Evolutionary conservation across 2,797 vertebrate species (phyloP), one percentile per base, ranked within the genome.

Genomic region (Erethizon dorsatum): DNA sequence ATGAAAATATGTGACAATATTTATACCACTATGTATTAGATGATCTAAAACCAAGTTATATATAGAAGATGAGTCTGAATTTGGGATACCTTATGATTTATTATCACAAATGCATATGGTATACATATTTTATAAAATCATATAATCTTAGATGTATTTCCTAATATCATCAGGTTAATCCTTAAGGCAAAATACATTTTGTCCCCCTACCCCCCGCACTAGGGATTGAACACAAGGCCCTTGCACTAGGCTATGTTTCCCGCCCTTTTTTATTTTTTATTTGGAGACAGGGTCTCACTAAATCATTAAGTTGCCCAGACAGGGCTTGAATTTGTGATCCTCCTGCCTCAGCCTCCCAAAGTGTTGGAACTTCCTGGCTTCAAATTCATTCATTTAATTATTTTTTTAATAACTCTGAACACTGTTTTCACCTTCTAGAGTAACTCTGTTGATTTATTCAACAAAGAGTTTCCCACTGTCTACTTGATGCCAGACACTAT

Each of bases 91-190:
- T 94, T 83, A 63, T 67, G n/a, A 78, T 67, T 85, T 90, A 89
- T 52, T 90, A 77, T 69, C 69, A 92, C 20, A 75, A 91, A n/a
- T 41, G n/a, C 1, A 87, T 47, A 45, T 4, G 24, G 61, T 31
- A 91, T 10, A 26, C 52, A 41, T 28, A 26, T 75, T 83, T 88
- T 26, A 93, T 90, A 17, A 93, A 95, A 61, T 47, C 69, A 95
- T 71, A 88, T 89, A 96, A 89, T 56, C n/a, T 65, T 90, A 61
- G 65, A 73, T 94, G 87, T 86, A 83, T 45, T 94, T 97, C 26
- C 33, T 41, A 90, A 69, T 41, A 77, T 78, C n/a, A 85, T 75
- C 56, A 78, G 47, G 31, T 52, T 88, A 93, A 90, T 78, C 45
- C 37, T 67, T 83, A 52, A 17, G 41, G 33, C 28, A 54, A 95